Evolutionary conservation across 1,140 invertebrate genomes (phyloP), one percentile per base, ranked within the genome.

Genomic region (Drosophila albomicans): DNA sequence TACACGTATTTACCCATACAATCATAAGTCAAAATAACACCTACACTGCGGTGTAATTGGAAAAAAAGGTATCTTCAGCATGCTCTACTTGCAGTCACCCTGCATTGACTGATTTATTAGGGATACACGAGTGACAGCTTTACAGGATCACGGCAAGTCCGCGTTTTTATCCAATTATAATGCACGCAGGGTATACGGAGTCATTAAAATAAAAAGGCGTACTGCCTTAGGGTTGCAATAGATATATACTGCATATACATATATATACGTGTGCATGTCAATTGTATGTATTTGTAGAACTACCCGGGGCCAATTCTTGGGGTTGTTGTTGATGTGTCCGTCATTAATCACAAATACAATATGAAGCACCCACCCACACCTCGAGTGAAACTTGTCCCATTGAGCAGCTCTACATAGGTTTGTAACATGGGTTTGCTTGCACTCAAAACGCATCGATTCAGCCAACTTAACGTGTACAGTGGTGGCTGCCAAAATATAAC

Each of bases 291-390:
- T 8, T 32, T 16, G 30, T 49, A 48, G 46, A 68, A 43, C 45
- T 38, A 67, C 41, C 65, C 65, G 54, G 45, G 54, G 45, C 20
- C 48, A 51, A 49, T 68, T 68, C 56, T 59, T 51, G 13, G 65
- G 65, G 65, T 68, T 68, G 65, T 51, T 68, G 56, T 35, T 16
- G 16, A 59, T 49, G 54, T 35, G 54, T 35, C 56, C 54, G 11
- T 51, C 32, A 58, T 59, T 35, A 63, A 30, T 61, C 49, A 49
- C 8, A 51, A 54, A 70, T 13, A 35, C 46, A 49, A 35, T 38
- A 20, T 49, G 45, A 49, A 63, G 59, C 59, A 63, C 45, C 45
- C 54, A 20, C 54, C 15, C 54, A 57, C 52, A 56, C 54, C 54
- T 13, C 16, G 4, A 41, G 54, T 57, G 15, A 49, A 49, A 10